Evolutionary conservation across 2,888 invertebrate species (phyloP).

Genomic region (Ornithoptera alexandrae): DNA sequence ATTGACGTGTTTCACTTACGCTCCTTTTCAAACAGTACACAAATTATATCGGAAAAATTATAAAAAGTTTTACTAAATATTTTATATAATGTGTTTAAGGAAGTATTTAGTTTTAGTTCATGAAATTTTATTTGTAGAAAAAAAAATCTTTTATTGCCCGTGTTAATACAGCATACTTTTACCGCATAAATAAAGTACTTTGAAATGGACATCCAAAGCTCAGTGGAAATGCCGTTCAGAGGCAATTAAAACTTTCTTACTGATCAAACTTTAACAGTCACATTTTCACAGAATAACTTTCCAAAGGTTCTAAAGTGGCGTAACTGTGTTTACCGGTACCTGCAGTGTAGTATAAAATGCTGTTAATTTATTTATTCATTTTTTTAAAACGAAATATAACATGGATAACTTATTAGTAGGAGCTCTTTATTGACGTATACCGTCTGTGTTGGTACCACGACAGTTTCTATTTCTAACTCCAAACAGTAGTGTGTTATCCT

Average conservation of each 20-base stretch:
- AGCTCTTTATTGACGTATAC: too few relatives aligned
- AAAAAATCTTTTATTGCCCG: constrained; percentile 11
- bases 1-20: too few relatives aligned
- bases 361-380: neutral
- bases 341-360: constrained; percentile 1
- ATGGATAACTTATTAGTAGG: too few relatives aligned
- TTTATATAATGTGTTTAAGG: too few relatives aligned
- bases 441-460: too few relatives aligned
- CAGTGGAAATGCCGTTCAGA: constrained; percentile 64
- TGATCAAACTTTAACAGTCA: constrained; percentile 73
- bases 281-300: constrained; percentile 44
- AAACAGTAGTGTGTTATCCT: too few relatives aligned
- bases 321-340: constrained; percentile 25
- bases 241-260: constrained; percentile 74
- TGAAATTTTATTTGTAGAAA: too few relatives aligned
- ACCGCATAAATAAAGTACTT: constrained; percentile 56
- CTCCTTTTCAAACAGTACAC: too few relatives aligned
- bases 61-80: too few relatives aligned
- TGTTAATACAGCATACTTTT: constrained; percentile 36
- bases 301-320: constrained; percentile 22
- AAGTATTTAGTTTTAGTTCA: too few relatives aligned
- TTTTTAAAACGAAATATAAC: neutral
- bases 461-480: too few relatives aligned
- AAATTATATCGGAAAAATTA: too few relatives aligned
- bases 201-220: constrained; percentile 48